Base-by-base conservation (phyloP, 92 coral and sea anemone species). In the Meandrina meandrites region DNA sequence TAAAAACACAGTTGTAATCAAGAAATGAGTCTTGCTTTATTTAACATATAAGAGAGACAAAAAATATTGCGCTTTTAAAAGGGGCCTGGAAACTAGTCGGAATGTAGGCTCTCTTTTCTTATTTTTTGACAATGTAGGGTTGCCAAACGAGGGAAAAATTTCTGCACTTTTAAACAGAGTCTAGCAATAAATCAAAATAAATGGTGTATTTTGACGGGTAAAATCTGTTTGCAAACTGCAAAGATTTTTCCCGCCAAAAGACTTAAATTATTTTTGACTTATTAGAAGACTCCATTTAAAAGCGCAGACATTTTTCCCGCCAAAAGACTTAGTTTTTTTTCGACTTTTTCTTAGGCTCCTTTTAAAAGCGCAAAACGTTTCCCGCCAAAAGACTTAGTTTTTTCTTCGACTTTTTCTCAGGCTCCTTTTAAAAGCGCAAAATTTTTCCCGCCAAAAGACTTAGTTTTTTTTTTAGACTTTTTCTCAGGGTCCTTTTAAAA, bases 191-290 rank as follows among this genome's bases (percentile, higher is more conserved):
- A 28, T 27, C 32, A 68, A 68, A 68, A 27, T 27, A 3, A 68
- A 11, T 27, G 4, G 7, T 2, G 21, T 10, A 4, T 68, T 68
- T 68, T 68, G 37, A 28, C 10, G 73, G 15, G 72, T 1, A 27
- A 68, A 28, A 68, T 27, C 35, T 31, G 32, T 27, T 30, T 27
- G 73, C 73, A 28, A 27, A 68, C 18, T 68, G 73, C 73, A 8
- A 21, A 68, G 21, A 68, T 68, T 68, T 68, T 68, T 68, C 73
- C 73, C 73, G 73, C 73, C 37, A 30, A 68, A 68, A 68, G 73
- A 30, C 36, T 68, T 28, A 8, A 17, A 3, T 30, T 28, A 19
- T 66, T 68, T 68, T 68, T 30, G 35, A 68, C 73, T 67, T n/a
- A 3, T 17, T 28, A n/a, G 0, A 9, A 6, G 18, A 67, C 36